Evolutionary conservation across 2,888 invertebrate genomes (phyloP), one percentile per base, ranked within the genome.

Genomic region (Axea sp.): DNA sequence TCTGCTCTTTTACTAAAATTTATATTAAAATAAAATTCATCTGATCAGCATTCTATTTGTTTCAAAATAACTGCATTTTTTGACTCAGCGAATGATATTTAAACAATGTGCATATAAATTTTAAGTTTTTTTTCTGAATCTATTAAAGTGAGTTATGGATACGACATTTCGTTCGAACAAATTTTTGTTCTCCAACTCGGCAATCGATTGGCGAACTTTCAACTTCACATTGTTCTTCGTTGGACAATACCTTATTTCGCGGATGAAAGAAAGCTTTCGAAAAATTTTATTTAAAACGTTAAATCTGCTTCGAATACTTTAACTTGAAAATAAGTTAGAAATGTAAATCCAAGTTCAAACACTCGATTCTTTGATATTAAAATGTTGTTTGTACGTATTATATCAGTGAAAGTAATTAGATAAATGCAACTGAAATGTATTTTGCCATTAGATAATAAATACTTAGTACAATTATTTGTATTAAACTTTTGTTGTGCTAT

Each of bases 171-270:
- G 17, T 14, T 41, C 15, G 39, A 11, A 12, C 14, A 28, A 31
- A 41, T 31, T 43, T 55, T 57, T 26, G 12, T 9, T 57, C 12
- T 43, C 22, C n/a, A 33, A 43, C 22, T 43, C 9, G 1, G 15
- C 19, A 19, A 33, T 57, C 31, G 39, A 41, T 41, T 41, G 57
- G 17, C 39, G 33, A 57, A 57, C 57, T 57, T 55, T 57, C 30
- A 15, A 31, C 26, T 37, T 6, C n/a, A 9, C 43, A 57, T 57
- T 57, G 43, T 57, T 39, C 41, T 43, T n/a, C 8, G 12, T 7
- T 7, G 43, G 30, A 43, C 57, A 57, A 57, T 57, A n/a, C 57
- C 24, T 31, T 57, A 41, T 39, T 57, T 43, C 22, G 30, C 57
- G 4, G 15, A 57, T 14, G 8, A 19, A 37, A 39, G 30, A 30